Evolutionary conservation across 2,113 vertebrate genomes (phyloP), one percentile per base, ranked within the genome.

Genomic region (Tenrec ecaudatus): DNA sequence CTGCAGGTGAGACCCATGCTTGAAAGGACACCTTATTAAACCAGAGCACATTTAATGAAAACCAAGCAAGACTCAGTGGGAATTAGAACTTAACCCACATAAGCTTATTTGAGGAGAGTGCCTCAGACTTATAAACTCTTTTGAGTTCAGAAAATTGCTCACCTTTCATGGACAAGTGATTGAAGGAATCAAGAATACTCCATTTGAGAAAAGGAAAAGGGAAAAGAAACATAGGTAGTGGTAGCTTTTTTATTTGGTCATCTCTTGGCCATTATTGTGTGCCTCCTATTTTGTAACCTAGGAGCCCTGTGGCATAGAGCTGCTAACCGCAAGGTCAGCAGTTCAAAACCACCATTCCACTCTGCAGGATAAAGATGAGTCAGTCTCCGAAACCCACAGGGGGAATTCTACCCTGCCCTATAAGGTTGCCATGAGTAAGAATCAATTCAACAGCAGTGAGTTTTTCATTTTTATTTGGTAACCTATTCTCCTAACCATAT

Each of bases 121-220:
- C 64, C 69, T 53, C 6, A 53, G 47, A 53, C 47, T 53, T 53
- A 53, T 53, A 1, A 69, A n/a, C 31, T 69, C 76, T 76, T 66
- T 68, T 62, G 11, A 82, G 17, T 68, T 91, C 8, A 93, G 69
- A 73, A 82, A 82, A 22, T 80, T 43, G 33, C 36, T 82, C 19
- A 73, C 25, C 27, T 83, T 91, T 75, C 31, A 89, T 69, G 36
- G n/a, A 43, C 43, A 91, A 83, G 66, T 91, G 43, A 22, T 8
- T 19, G 38, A 78, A 82, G 10, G 76, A 68, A 47, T 60, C 69
- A 9, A 76, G 71, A 89, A 77, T 77, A 19, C 64, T 53, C 47
- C 9, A 53, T 53, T 53, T 53, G 47, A 53, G 47, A 53, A 53
- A 53, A 53, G 47, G 47, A 53, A 53, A 53, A 53, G 47, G 47